These are phyloP conservation scores for Melieria crassipennis DNA, from an alignment of 2,888 invertebrate species.

Conservation along the genomic window DNA sequence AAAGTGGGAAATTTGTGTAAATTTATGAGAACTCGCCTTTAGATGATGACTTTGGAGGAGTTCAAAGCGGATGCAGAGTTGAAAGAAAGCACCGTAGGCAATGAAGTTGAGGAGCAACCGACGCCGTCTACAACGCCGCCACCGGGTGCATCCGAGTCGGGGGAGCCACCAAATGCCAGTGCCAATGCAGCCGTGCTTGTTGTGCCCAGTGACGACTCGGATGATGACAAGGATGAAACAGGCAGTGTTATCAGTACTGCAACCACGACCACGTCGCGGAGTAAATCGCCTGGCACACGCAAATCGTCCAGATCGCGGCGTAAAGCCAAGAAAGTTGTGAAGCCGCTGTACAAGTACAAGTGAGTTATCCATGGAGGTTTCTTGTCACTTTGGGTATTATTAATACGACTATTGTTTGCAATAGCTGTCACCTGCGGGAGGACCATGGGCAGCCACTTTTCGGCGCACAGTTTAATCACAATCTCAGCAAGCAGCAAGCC, in stretches of 20 bases:
- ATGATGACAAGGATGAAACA: conserved; percentile 71
- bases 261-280: conserved; percentile 81
- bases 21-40: not conserved
- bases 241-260: conserved; percentile 84
- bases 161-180: conserved; percentile 8
- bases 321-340: conserved; percentile 71
- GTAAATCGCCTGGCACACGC: conserved; percentile 81
- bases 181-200: conserved; percentile 8
- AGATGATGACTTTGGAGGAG: conserved; percentile 11
- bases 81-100: not conserved
- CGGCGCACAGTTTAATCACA: conserved; percentile 93
- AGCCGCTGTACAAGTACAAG: conserved; percentile 76
- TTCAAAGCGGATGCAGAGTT: conserved; percentile 2
- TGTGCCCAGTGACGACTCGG: conserved; percentile 44
- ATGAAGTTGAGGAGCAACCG: conserved; percentile 11
- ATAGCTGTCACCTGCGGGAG: conserved; percentile 84
- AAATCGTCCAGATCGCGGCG: conserved; percentile 69
- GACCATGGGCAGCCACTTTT: conserved; percentile 94
- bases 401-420: not conserved
- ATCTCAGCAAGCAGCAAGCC: conserved; percentile 83
- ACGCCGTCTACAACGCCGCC: not conserved
- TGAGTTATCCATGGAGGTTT: conserved; percentile 33
- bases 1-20: not conserved
- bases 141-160: not conserved
- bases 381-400: not conserved